Conservation (phyloP, 2,888 invertebrate species). For the Sylvicola fuscatus region DNA sequence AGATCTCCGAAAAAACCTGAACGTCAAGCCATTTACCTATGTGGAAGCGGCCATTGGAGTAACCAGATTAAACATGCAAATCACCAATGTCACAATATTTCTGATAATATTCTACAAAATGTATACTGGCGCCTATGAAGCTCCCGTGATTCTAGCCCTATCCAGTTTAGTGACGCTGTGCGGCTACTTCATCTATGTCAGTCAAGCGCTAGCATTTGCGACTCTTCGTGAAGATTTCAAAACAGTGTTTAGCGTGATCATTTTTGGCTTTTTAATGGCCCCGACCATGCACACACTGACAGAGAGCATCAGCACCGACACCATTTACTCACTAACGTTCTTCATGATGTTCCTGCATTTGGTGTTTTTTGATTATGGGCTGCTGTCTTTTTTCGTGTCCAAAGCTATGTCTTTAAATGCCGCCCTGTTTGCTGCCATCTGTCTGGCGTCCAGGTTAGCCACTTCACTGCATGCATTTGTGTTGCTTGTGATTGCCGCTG, state of each 20-base stretch:
- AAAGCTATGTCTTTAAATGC: conserved; percentile 84
- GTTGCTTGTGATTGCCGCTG: conserved; percentile 69
- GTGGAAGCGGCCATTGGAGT: conserved; percentile 52
- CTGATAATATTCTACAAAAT: conserved; percentile 50
- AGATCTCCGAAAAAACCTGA: conserved; percentile 65
- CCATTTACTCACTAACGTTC: conserved; percentile 84
- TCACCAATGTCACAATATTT: conserved; percentile 57
- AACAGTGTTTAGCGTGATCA: conserved; percentile 60
- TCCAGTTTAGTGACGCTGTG: conserved; percentile 32
- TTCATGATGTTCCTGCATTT: conserved; percentile 75
- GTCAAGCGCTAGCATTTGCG: neutral
- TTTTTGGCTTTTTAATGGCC: conserved; percentile 74
- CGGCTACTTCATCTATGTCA: conserved; percentile 38
- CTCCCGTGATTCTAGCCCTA: conserved; percentile 37
- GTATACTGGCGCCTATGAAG: conserved; percentile 43
- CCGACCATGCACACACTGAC: conserved; percentile 88
- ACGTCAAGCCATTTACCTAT: conserved; percentile 51
- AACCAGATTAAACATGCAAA: conserved; percentile 55
- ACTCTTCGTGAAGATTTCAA: conserved; percentile 39
- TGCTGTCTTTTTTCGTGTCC: conserved; percentile 62
- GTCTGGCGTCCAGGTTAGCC: conserved; percentile 76
- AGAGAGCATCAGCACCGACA: conserved; percentile 91
- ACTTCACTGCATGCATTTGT: conserved; percentile 76
- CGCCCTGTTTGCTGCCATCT: conserved; percentile 87
- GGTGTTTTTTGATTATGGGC: conserved; percentile 82